phyloP scores from a whole-genome alignment of 2,113 vertebrate species.

The Fregetta grallaria region DNA sequence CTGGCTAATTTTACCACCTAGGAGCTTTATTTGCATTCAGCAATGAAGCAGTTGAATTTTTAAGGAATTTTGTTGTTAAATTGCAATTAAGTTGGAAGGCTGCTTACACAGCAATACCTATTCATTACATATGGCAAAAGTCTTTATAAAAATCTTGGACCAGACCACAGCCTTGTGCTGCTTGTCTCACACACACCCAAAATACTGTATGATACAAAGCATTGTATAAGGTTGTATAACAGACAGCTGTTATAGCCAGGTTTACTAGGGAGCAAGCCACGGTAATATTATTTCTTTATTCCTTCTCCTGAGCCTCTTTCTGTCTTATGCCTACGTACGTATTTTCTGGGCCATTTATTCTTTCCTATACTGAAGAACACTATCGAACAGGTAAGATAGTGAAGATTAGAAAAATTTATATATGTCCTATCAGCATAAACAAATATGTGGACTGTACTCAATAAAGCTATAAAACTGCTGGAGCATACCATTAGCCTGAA shows the following conservation, averaged over 20 bases:
- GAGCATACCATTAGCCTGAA: background rate
- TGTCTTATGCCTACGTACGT: background rate
- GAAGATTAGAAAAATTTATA: background rate
- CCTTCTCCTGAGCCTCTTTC: background rate
- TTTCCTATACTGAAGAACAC: background rate
- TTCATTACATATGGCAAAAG: background rate
- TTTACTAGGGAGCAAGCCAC: background rate
- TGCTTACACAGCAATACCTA: background rate
- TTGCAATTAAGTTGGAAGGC: background rate
- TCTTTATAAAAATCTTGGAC: background rate
- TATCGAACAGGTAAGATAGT: background rate
- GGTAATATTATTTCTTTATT: background rate
- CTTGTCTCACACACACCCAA: background rate
- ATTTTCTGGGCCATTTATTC: conserved; percentile 1
- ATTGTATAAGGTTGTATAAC: background rate
- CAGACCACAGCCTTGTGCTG: background rate
- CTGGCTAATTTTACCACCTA: background rate
- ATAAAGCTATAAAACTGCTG: background rate
- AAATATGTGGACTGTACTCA: background rate
- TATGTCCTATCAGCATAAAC: background rate
- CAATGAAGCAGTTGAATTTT: background rate
- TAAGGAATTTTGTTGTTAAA: background rate
- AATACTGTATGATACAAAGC: background rate
- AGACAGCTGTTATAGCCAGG: background rate
- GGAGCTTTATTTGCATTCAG: background rate